Base-by-base conservation (phyloP, 1,140 invertebrate species). In the Charaxes varanes region DNA sequence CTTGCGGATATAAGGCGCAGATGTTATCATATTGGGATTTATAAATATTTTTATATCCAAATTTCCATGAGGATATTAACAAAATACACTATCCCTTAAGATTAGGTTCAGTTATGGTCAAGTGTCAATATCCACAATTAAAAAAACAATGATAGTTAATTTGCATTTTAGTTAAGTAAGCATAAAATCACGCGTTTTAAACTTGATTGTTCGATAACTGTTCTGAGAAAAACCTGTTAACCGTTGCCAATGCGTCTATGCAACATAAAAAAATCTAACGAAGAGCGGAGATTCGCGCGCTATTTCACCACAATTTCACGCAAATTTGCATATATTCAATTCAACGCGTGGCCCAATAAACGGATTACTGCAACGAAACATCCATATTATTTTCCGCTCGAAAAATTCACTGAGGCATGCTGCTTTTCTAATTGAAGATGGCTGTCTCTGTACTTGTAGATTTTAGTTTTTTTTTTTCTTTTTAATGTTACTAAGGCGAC, bases 331-430 rank as follows among this genome's bases (percentile, higher is more conserved):
- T 67, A 51, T 44, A 42, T 19, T 45, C 27, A 23, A 30, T 45
- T 35, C 33, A 27, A 26, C 32, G 26, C 41, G 53, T 62, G 62
- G 48, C 55, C 55, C 48, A 53, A 62, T 60, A 59, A 61, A 48
- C 46, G 41, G 36, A 53, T 53, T n/a, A n/a, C n/a, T 53, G 48
- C 44, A 45, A 19, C 14, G 38, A 34, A 57, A 48, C 46, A 47
- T 51, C 42, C 42, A 54, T 58, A 49, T 53, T 36, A 62, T 65
- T 62, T 65, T 52, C 45, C 55, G 52, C 59, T 54, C 47, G 53
- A 53, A 41, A 46, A 46, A 33, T 12, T 32, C 14, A 40, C 28
- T 22, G 8, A 45, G 35, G 16, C 35, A 16, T 7, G 35, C 12
- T 37, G 8, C 6, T 11, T 28, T 36, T 40, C 43, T 46, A 21